Percentiles rank a stretch among this genome's conserved stretches.
Evolutionary conservation across 2,797 vertebrate genomes (phyloP).

Genomic region (Distichodus sexfasciatus): DNA sequence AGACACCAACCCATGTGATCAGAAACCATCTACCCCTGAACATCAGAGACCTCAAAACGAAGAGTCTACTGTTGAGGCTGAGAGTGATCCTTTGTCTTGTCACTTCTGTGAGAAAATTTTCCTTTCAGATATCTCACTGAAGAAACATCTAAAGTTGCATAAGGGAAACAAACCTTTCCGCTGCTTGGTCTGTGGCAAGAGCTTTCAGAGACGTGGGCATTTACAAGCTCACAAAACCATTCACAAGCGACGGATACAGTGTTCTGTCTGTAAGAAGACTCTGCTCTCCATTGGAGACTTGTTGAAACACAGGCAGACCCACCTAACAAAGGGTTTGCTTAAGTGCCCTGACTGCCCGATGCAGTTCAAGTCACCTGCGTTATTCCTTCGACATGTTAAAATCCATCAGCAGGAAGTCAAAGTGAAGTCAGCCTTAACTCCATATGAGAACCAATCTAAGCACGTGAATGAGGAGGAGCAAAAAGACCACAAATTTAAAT

Average conservation of each 20-base stretch:
- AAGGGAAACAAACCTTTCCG: constrained; percentile 68
- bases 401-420: constrained; percentile 56
- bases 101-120: constrained; percentile 69
- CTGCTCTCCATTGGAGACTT: constrained; percentile 69
- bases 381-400: constrained; percentile 67
- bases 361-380: constrained; percentile 67
- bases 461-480: constrained; percentile 1
- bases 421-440: neutral
- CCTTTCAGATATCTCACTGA: constrained; percentile 41
- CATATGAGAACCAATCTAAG: neutral
- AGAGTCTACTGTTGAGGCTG: constrained; percentile 22
- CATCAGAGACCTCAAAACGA: constrained; percentile 16
- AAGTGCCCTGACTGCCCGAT: constrained; percentile 73
- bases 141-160: constrained; percentile 65
- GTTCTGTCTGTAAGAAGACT: constrained; percentile 73
- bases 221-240: constrained; percentile 66
- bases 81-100: constrained; percentile 54
- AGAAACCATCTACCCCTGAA: constrained; percentile 6
- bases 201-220: constrained; percentile 62
- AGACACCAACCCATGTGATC: constrained; percentile 43
- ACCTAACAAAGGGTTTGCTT: constrained; percentile 67
- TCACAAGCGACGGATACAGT: constrained; percentile 73
- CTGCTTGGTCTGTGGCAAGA: constrained; percentile 73
- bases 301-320: constrained; percentile 69
- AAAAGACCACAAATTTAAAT: constrained; percentile 44